These are phyloP conservation scores for Petaurus breviceps DNA, from an alignment of 2,113 vertebrate species.

Conservation along the genomic window DNA sequence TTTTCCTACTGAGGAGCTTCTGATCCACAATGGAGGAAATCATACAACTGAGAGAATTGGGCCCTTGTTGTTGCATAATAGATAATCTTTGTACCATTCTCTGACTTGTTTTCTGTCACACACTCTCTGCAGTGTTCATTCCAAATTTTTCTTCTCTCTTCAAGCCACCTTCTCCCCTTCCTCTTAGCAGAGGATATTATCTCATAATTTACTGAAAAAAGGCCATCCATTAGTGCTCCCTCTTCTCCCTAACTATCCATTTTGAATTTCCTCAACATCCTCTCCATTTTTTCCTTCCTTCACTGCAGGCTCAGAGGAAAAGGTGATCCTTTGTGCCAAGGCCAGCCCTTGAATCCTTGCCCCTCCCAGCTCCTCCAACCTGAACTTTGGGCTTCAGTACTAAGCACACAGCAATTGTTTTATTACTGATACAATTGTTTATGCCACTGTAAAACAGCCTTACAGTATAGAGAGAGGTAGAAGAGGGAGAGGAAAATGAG, in stretches of 20 bases:
- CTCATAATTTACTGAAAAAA: not conserved
- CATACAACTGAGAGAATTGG: not conserved
- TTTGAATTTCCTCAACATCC: not conserved
- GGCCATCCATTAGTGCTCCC: not conserved
- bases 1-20: not conserved
- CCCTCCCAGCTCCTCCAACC: not conserved
- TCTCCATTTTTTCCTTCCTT: not conserved
- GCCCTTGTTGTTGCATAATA: not conserved
- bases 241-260: not conserved
- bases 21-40: not conserved
- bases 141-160: not conserved
- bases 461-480: not conserved
- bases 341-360: not conserved
- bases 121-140: not conserved
- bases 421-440: not conserved
- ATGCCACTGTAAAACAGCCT: not conserved
- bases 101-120: not conserved
- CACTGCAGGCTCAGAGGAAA: not conserved
- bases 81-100: not conserved
- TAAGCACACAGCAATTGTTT: not conserved
- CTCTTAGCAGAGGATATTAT: not conserved
- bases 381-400: not conserved
- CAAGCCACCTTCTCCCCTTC: not conserved
- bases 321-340: not conserved
- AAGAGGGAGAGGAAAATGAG: not conserved